Base-by-base conservation (phyloP, 2,797 vertebrate genomes). In the Bradypodion pumilum region DNA sequence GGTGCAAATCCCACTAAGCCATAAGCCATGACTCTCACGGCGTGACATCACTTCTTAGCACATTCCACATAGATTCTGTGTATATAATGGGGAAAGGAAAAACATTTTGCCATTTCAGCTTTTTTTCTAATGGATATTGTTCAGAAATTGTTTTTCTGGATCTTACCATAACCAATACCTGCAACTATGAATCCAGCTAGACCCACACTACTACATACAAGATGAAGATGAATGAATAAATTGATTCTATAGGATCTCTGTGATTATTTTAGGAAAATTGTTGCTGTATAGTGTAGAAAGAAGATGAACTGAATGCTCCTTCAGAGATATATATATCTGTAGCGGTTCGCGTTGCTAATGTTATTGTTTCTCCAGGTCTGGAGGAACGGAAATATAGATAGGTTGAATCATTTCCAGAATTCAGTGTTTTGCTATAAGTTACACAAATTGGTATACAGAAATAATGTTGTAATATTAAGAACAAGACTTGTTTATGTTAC, bases 101-200 rank as follows among this genome's bases (percentile, higher is more conserved):
- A 25, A 29, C 62, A 9, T 9, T 25, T 29, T 29, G 25, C 25
- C 7, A 13, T 46, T 27, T 62, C 21, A 62, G 60, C 21, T 29
- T 29, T 29, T 62, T 27, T 40, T 19, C 56, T 76, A 60, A 73
- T 73, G 42, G 16, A 69, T 69, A 76, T 40, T 37, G 23, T 13
- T 56, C 63, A 49, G 40, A 78, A 78, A 73, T 89, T 79, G 12
- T 80, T 42, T 83, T 23, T 2, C 21, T 80, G 52, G 78, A 19
- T 4, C 49, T 81, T 46, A 63, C 49, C 85, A 44, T 15, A 56
- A 90, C n/a, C 6, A 74, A 49, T 68, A 75, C 69, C 40, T 74
- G 80, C 4, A 19, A n/a, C 44, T 68, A 59, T 63, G 5, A 25
- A 44, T 56, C 82, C 73, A n/a, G 2, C 7, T 27, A 13, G 49